phyloP scores from a whole-genome alignment of 1,140 invertebrate species.

The Aphis craccivora region DNA sequence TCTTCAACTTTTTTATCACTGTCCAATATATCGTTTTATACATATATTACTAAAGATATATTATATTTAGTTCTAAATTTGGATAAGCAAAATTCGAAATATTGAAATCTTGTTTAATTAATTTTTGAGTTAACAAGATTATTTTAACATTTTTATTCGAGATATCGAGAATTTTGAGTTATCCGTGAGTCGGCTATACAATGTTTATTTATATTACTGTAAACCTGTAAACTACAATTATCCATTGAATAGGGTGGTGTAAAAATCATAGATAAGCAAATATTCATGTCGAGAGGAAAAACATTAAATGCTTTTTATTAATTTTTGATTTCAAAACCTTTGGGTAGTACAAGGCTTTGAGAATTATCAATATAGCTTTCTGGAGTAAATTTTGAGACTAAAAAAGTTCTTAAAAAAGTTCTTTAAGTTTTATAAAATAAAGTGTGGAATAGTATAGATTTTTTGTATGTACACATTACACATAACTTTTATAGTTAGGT shows the following conservation, averaged over 20 bases:
- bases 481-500: no score
- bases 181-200: background rate
- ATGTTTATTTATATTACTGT: background rate
- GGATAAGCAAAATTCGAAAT: no score
- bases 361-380: background rate
- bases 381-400: background rate
- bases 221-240: background rate
- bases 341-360: background rate
- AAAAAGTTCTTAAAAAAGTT: background rate
- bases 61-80: no score
- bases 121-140: no score
- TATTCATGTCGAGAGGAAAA: background rate
- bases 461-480: background rate
- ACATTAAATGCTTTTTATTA: background rate
- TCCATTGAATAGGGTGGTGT: background rate
- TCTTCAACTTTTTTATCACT: no score
- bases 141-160: no score
- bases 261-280: background rate
- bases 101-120: no score
- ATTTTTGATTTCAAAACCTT: background rate
- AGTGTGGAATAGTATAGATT: background rate
- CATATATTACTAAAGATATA: no score
- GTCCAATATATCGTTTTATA: no score
- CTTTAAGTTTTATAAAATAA: background rate
- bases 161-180: no score